These are phyloP conservation scores for Scortum barcoo DNA, from an alignment of 2,113 vertebrate genomes.

Conservation along the genomic window DNA sequence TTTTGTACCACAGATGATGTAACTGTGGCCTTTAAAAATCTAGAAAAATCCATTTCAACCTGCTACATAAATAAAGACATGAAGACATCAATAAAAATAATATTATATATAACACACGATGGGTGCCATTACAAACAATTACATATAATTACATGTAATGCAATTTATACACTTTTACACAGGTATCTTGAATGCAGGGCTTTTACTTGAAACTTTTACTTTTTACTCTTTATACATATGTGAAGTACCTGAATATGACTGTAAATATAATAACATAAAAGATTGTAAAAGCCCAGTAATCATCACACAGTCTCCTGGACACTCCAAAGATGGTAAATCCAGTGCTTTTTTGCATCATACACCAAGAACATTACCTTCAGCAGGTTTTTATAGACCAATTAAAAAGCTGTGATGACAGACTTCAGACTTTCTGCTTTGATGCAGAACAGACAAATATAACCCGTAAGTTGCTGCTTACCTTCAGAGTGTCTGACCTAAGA, in stretches of 20 bases:
- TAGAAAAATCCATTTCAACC: not conserved
- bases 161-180: too few relatives aligned
- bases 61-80: not conserved
- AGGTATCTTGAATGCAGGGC: not conserved
- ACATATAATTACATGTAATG: too few relatives aligned
- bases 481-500: not conserved
- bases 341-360: constrained; percentile 39
- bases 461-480: not conserved
- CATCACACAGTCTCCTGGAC: not conserved
- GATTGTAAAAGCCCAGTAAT: not conserved
- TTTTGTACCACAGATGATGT: too few relatives aligned
- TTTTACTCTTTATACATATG: too few relatives aligned
- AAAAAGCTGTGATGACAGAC: constrained; percentile 36
- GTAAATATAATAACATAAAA: not conserved
- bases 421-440: constrained; percentile 25
- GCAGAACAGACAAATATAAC: constrained; percentile 38
- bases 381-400: constrained; percentile 48
- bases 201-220: not conserved
- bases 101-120: not conserved
- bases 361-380: constrained; percentile 7
- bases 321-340: constrained; percentile 34
- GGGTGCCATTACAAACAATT: too few relatives aligned
- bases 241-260: not conserved
- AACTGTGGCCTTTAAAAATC: not conserved
- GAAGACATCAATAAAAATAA: not conserved